Base-by-base conservation (phyloP, 2,888 invertebrate genomes). In the Caenorhabditis zanzibari region DNA sequence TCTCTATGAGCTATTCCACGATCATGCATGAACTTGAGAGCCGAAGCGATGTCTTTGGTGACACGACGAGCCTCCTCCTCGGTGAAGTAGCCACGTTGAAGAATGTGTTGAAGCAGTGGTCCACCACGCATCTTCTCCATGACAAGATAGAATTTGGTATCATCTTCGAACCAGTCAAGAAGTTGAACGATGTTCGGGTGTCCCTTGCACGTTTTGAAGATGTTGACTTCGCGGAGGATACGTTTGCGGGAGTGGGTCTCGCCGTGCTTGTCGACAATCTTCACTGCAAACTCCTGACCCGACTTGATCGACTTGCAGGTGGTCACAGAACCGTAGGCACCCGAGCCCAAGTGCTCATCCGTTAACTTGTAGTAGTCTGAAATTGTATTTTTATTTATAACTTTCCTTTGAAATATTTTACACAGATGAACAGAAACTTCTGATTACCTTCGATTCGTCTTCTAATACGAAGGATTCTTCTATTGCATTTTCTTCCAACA, bases 191-290 rank as follows among this genome's bases (percentile, higher is more conserved):
- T 97, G 93, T 98, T 97, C 85, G 96, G 96, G 94, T 98, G 97
- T 90, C 96, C 96, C 94, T 96, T 96, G 94, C 98, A 98, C 94
- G 97, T 96, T 94, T 97, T 96, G 95, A 98, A 98, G 89, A 97
- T 98, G 94, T 98, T 98, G 92, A 98, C 97, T 94, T 98, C 98
- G 91, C 97, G 96, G 94, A 98, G 96, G 91, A 98, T 96, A 92
- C 98, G 95, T 92, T 96, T 96, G 91, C 98, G 95, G 92, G 96
- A 96, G 94, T 97, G 97, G 88, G 96, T 96, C 89, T 96, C 96
- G 63, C 90, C 90, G 63, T 86, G 84, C 80, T 90, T 90, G 77
- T 86, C 85, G 59, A 91, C 90, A 58, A 88, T 86, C 86, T 98
- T 98, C 88, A 98, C 98, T 83, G 98, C 98, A 93, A 95, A 98